Evolutionary conservation across 1,140 invertebrate species (phyloP), one percentile per base, ranked within the genome.

Genomic region (Kradibia gibbosae): DNA sequence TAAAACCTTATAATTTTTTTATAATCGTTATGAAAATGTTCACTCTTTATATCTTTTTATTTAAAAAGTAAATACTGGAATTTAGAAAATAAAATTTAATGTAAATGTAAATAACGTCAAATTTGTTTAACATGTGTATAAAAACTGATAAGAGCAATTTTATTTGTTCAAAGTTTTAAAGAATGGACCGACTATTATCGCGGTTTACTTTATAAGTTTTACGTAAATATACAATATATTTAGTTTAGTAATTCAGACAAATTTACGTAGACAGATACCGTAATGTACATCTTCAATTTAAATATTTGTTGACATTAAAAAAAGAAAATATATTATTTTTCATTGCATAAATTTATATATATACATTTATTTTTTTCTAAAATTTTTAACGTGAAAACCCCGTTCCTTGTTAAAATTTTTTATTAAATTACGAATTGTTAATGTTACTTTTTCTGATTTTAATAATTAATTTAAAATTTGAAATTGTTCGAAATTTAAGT

Each of bases 81-180:
- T 72, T 45, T 50, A 15, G n/a, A 8, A 67, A 25, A 72, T 48
- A 72, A 48, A 28, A 20, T 8, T 28, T 13, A n/a, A 2, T 10
- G 22, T 45, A 17, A n/a, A n/a, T n/a, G n/a, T n/a, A n/a, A n/a
- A n/a, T n/a, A n/a, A n/a, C n/a, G n/a, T n/a, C n/a, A n/a, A n/a
- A 11, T n/a, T 28, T 72, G 45, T 72, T 13, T 48, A 15, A 28
- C 28, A 42, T 72, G 15, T 72, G 28, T 72, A 20, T 31, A 17
- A 34, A 55, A 55, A 15, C 73, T 75, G 73, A 75, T n/a, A 75
- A 60, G 42, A 20, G 28, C 20, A 42, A 42, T 75, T 75, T 75
- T 75, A 60, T 75, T 60, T 34, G 20, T 45, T 20, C 50, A 1
- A 28, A 75, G 53, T 75, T 60, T 39, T 60, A 60, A 5, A 42